phyloP scores from a whole-genome alignment of 2,113 vertebrate genomes.

The Lipotes vexillifer region DNA sequence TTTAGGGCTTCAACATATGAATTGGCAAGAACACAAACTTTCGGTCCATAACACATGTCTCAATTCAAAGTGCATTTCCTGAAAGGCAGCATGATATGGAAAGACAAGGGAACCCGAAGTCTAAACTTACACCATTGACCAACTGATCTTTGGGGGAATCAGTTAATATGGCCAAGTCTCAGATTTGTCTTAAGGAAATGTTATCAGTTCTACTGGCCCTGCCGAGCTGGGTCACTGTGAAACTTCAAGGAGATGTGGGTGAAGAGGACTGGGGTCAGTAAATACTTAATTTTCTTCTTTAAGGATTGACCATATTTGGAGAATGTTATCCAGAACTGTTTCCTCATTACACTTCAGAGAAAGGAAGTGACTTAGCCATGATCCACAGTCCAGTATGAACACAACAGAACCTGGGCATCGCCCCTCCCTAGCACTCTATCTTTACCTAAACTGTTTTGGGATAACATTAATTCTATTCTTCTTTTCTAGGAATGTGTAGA shows the following conservation, averaged over 20 bases:
- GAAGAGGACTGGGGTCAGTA: neutral
- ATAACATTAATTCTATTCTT: neutral
- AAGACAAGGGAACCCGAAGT: neutral
- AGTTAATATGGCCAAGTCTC: neutral
- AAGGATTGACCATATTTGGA: neutral
- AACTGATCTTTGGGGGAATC: neutral
- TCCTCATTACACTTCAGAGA: neutral
- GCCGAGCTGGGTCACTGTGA: too few species aligned
- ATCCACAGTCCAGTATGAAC: neutral
- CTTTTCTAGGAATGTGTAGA: neutral
- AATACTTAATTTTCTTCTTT: neutral
- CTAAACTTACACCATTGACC: neutral
- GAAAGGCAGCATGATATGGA: neutral
- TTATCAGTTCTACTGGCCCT: neutral
- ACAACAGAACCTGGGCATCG: fast-evolving
- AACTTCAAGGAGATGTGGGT: neutral
- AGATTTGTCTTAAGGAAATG: neutral
- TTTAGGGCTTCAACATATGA: neutral
- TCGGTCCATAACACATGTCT: neutral
- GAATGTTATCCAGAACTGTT: neutral
- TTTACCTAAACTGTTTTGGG: neutral
- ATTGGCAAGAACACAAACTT: neutral
- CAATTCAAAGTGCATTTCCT: neutral
- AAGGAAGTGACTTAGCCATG: neutral
- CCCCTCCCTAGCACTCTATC: neutral